Evolutionary conservation across 2,888 invertebrate genomes (phyloP), one percentile per base, ranked within the genome.

Genomic region (Patella pellucida): DNA sequence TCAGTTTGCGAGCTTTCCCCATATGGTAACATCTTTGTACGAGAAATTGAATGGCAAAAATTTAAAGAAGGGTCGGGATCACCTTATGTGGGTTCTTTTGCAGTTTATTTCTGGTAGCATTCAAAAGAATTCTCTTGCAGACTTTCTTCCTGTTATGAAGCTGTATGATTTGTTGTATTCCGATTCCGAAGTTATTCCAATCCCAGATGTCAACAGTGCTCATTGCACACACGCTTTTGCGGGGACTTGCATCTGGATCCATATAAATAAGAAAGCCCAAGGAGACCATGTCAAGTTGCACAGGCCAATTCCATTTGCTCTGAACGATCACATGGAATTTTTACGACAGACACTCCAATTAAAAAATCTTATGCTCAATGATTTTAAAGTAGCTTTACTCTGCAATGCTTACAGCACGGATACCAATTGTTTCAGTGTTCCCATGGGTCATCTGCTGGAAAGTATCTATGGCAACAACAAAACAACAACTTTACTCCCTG

Each of bases 81-180:
- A 99, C 87, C 92, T 99, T n/a, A 99, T 99, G 98, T 99, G 99
- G 98, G 96, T 97, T 27, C 92, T 99, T 23, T 92, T 99, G 68
- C 99, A 99, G 92, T 98, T 97, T 88, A 96, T 99, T 85, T 98
- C 98, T 0, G 98, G 98, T 71, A 97, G 97, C 88, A 97, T 97
- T 86, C 97, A 97, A 90, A 94, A 97, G 84, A 97, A 97, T 92
- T 96, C 97, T 0, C 91, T 96, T 70, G 94, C 95, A 0, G 96
- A 96, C 89, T 97, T 97, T 87, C 92, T 97, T 79, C 96, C 97
- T 0, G 96, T 98, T 78, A 94, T 98, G 85, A 95, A 96, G 89
- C 92, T 98, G 15, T 97, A 97, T 90, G 97, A 98, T 91, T 92
- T 97, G 51, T 92, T 99, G 4, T 99, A 98, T 90, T 96, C 96